A percentile compares a stretch with the other conserved stretches of the same genome.
Evolutionary conservation across 2,797 vertebrate species (phyloP).

Genomic region (Labroides dimidiatus): DNA sequence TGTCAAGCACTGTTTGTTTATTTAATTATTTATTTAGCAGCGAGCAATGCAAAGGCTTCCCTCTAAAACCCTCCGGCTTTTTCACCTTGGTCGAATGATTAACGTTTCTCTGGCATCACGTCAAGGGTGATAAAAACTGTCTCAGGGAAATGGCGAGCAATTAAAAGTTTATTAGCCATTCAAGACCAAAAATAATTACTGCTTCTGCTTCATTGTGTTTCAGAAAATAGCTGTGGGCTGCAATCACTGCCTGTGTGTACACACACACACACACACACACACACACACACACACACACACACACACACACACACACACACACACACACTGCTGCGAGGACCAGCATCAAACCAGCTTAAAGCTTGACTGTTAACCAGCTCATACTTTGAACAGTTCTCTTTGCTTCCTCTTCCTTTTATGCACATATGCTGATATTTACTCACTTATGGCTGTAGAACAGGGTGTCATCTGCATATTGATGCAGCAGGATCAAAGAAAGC

Average conservation of each 20-base stretch:
- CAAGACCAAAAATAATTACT: constrained; percentile 80
- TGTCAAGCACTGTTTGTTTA: constrained; percentile 1
- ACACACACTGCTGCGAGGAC: constrained; percentile 32
- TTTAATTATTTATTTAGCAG: constrained; percentile 1
- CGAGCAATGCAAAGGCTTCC: constrained; percentile 30
- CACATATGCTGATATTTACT: too few species aligned
- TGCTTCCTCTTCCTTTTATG: constrained; percentile 32
- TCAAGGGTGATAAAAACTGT: constrained; percentile 62
- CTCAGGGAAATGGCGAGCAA: constrained; percentile 73
- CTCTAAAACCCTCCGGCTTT: constrained; percentile 52
- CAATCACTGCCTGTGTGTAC: constrained; percentile 49
- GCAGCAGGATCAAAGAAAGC: not conserved
- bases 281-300: constrained; percentile 11
- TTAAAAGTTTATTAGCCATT: constrained; percentile 79
- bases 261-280: constrained; percentile 1
- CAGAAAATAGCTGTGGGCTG: constrained; percentile 67
- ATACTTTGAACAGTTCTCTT: constrained; percentile 25
- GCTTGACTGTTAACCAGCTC: constrained; percentile 1
- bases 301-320: not conserved
- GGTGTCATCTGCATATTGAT: constrained; percentile 21
- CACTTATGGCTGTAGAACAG: not conserved
- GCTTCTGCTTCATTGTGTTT: constrained; percentile 72
- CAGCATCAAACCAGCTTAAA: constrained; percentile 28
- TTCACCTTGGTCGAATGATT: constrained; percentile 62
- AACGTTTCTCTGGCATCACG: constrained; percentile 58